phyloP scores from a whole-genome alignment of 1,140 invertebrate species.

The Arion vulgaris region DNA sequence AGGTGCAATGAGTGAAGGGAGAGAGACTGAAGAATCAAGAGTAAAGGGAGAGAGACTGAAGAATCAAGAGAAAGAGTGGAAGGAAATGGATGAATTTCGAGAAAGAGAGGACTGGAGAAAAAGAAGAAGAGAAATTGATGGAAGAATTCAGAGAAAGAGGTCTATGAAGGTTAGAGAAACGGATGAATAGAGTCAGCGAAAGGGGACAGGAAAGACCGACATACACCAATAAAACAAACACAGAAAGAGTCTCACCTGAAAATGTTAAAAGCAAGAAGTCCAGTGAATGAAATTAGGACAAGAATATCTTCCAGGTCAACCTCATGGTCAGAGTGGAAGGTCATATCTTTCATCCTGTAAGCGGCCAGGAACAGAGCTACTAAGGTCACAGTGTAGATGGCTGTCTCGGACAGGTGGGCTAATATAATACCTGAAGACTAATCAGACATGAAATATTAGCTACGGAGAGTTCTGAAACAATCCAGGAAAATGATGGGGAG shows the following conservation, averaged over 20 bases:
- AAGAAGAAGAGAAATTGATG: background rate
- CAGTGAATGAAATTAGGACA: constrained; percentile 87
- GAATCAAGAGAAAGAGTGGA: no score
- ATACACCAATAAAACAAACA: no score
- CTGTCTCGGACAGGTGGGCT: constrained; percentile 53
- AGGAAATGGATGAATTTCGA: no score
- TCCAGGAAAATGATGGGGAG: no score
- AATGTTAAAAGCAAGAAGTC: constrained; percentile 91
- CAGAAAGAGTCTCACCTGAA: constrained; percentile 77
- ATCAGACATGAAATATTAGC: constrained; percentile 4
- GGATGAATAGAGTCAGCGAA: no score
- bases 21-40: no score
- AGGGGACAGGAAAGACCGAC: no score
- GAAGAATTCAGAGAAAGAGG: background rate
- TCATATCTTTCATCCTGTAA: constrained; percentile 85
- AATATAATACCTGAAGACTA: constrained; percentile 50
- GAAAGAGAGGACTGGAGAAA: no score
- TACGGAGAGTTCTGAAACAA: no score
- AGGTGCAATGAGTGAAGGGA: no score
- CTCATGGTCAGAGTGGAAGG: constrained; percentile 87
- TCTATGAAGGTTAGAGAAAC: no score
- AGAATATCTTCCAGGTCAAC: constrained; percentile 91
- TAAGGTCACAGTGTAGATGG: constrained; percentile 53
- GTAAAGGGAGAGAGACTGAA: no score
- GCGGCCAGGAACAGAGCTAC: constrained; percentile 51